Base-by-base conservation (phyloP, 2,888 invertebrate species). In the Laspeyria flexula region DNA sequence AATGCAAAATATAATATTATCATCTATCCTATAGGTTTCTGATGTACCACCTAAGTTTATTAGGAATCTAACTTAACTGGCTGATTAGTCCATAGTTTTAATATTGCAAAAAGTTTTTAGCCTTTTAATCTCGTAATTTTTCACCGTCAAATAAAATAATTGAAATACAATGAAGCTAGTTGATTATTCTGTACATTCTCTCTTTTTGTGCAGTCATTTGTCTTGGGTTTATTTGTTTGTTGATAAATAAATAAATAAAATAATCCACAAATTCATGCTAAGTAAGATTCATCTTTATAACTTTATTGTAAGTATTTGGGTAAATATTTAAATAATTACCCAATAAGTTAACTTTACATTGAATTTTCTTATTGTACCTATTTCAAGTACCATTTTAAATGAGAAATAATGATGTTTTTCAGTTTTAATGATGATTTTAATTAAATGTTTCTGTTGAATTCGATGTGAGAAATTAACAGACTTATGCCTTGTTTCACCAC, bases 341-440 rank as follows among this genome's bases (percentile, higher is more conserved):
- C 13, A 15, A 9, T 71, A 67, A 56, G 56, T 41, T 21, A 43
- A 48, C 67, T 72, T 66, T 60, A 52, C 45, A 66, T 72, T 65
- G 66, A 71, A 72, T 66, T 66, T 57, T 72, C 68, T 72, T 68
- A 64, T 59, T 48, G 12, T 56, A 55, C 47, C 44, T 45, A 55
- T 63, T 16, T n/a, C 1, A 12, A 7, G 11, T 23, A 7, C 15
- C 10, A 12, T 27, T 13, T 25, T 39, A 23, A 9, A 23, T 11
- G 13, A n/a, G 6, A n/a, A 23, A 25, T 38, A 13, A 11, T 38
- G 7, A 12, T n/a, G 6, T 37, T 15, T 35, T 34, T 15, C 9
- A 27, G 9, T 39, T 39, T 27, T 27, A 16, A 16, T 3, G 0
- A 30, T 29, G 21, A 21, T 37, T n/a, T 16, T 16, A 25, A 25